Percentiles rank a stretch among this genome's conserved stretches.
These are phyloP conservation scores for Tychaedon coryphoeus DNA, from an alignment of 2,113 vertebrate genomes.

Conservation along the genomic window DNA sequence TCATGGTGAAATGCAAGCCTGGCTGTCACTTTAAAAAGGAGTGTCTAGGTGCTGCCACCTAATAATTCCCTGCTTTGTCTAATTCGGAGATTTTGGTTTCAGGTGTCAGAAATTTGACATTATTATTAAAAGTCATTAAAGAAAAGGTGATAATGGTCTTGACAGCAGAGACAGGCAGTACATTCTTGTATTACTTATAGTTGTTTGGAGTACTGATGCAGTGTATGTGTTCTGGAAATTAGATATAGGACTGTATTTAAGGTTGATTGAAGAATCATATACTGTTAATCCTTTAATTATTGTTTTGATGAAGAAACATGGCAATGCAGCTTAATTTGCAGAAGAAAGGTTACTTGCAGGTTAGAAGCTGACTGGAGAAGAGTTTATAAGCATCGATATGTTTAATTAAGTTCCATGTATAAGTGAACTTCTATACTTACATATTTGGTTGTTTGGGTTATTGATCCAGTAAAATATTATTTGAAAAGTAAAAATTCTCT, in stretches of 20 bases:
- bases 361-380: neutral
- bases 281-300: conserved; percentile 18
- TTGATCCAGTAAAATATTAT: neutral
- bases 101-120: neutral
- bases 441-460: neutral
- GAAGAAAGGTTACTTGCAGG: neutral
- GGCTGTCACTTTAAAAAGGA: neutral
- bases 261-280: neutral
- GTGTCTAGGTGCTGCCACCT: neutral
- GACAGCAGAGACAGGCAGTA: neutral
- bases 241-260: neutral
- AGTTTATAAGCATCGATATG: neutral
- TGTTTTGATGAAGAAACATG: neutral
- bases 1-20: neutral
- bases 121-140: neutral
- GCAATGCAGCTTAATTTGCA: neutral
- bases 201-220: neutral
- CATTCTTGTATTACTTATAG: neutral
- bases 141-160: neutral
- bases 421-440: neutral
- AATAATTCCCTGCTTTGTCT: neutral
- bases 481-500: neutral
- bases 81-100: neutral
- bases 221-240: neutral
- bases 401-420: neutral